A percentile compares a stretch with the other conserved stretches of the same genome.
Conservation (phyloP, 1,140 invertebrate genomes). For the Eciton burchellii region DNA sequence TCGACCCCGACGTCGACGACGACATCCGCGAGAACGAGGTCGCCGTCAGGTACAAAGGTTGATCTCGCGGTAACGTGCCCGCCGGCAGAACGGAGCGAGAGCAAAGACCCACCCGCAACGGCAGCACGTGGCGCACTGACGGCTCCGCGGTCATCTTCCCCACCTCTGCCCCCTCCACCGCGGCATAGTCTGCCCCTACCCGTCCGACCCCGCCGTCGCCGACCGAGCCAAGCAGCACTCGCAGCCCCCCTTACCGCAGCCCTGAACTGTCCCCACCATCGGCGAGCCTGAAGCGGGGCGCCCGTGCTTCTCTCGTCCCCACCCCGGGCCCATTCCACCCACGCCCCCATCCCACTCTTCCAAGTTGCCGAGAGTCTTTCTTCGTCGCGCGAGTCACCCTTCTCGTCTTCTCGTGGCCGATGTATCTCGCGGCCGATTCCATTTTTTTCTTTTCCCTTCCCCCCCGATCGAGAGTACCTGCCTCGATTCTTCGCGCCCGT, state of each 20-base stretch:
- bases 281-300: constrained; percentile 69
- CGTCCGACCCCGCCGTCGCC: constrained; percentile 30
- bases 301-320: constrained; percentile 71
- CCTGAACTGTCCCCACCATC: constrained; percentile 78
- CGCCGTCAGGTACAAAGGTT: constrained; percentile 27
- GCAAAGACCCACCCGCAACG: constrained; percentile 81
- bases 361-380: constrained; percentile 66
- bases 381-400: constrained; percentile 67
- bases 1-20: background rate
- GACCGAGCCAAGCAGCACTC: constrained; percentile 50
- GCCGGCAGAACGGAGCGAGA: constrained; percentile 65
- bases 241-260: constrained; percentile 69
- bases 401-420: constrained; percentile 53
- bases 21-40: constrained; percentile 2
- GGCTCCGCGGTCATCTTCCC: constrained; percentile 77
- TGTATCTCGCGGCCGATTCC: constrained; percentile 56
- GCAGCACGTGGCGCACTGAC: constrained; percentile 86
- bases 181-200: constrained; percentile 60
- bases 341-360: constrained; percentile 81
- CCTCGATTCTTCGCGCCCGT: constrained; percentile 33
- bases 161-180: constrained; percentile 70
- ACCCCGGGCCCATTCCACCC: constrained; percentile 79
- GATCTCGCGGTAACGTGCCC: constrained; percentile 61
- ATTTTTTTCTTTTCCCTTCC: constrained; percentile 55
- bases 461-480: background rate